Base-by-base conservation (phyloP, 1,140 invertebrate genomes). In the Nasonia longicornis region DNA sequence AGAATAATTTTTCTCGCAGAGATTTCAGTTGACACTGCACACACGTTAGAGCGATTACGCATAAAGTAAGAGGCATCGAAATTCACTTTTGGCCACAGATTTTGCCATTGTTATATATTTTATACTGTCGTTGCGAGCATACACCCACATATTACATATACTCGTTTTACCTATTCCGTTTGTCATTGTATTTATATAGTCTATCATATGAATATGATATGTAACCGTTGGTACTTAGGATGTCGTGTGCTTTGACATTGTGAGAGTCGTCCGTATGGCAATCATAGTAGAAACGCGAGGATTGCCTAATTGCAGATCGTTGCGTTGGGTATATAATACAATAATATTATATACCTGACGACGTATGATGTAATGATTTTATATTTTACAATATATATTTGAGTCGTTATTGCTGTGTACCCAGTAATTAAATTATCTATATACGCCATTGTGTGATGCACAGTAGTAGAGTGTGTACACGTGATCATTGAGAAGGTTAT, bases 61-160 rank as follows among this genome's bases (percentile, higher is more conserved):
- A 42, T 80, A 58, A 74, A 75, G 38, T 80, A 75, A 75, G 48
- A 69, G 42, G 42, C 29, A 72, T 2, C 14, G 10, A 35, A 8
- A 31, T 80, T 74, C 0, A 70, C 26, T 42, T 10, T 12, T 52
- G 38, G 3, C 11, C 14, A 12, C 35, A 45, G 70, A 67, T 12
- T 38, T 71, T 42, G 16, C 6, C 26, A 29, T 42, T 31, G 38
- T 67, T n/a, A n/a, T n/a, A n/a, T 10, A 26, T 26, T 35, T 6
- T 67, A 29, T 67, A 31, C 31, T 20, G 35, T 26, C 26, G 26
- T 29, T 26, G 20, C 10, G 66, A 26, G 20, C 35, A 42, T 29
- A 7, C 31, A 35, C 3, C 31, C 42, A 20, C n/a, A 71, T n/a
- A 38, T 42, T 71, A 20, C 22, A 71, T n/a, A 38, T 42, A 20